Base-by-base conservation (phyloP, 2,888 invertebrate species). In the Helobdella robusta region DNA sequence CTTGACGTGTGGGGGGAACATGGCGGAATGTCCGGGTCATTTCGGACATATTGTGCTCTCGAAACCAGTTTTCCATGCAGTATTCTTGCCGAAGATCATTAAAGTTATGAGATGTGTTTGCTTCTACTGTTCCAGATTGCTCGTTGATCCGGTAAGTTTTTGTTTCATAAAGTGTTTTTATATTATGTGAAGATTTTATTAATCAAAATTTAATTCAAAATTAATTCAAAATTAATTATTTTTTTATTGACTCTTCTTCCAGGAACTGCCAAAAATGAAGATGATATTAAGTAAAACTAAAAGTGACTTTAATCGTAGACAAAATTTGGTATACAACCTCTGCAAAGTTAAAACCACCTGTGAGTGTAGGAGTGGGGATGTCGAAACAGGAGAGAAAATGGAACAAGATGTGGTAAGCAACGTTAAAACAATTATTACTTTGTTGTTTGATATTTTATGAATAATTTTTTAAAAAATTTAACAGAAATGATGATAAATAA, bases 21-120 rank as follows among this genome's bases (percentile, higher is more conserved):
- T 95, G 89, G 90, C 92, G 0, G 95, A 97, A 80, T 99, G 98
- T 79, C 95, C 98, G 1, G 98, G 98, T 1, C 98, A 99, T 81
- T 99, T 98, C 82, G 98, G 95, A 2, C 98, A 99, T 79, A 89
- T 99, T 74, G 95, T 98, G 80, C 82, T 99, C 71, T 89, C 95
- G 0, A 98, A 98, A 79, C 98, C 98, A 28, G 98, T 99, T 0
- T 98, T 91, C 81, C 97, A 99, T 79, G 89, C 95, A 77, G 98
- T 95, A 40, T 99, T 97, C 76, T 84, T 99, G 63, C 91, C 92
- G 40, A 98, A 98, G 82, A 90, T 90, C 0, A 91, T 98, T 71
- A 99, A 99, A 82, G 86, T 94, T 68, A 82, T 99, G n/a, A 84
- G 98, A 81, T 98, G 98, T 81, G 95, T 98, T 28, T 98, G 98